Conservation (phyloP, 2,113 vertebrate genomes). For the Lepus europaeus region DNA sequence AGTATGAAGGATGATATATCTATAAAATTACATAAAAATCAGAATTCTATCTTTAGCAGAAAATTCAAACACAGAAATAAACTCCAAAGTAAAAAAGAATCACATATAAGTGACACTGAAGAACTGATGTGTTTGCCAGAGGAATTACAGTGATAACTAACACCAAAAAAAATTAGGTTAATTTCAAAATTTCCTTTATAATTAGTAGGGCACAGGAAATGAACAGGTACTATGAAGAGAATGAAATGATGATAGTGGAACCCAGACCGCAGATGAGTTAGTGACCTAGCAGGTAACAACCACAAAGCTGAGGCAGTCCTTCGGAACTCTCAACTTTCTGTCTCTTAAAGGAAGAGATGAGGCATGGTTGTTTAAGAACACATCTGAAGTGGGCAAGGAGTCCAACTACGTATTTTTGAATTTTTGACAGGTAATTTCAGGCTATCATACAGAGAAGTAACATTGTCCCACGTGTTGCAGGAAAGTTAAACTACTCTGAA, state of each 20-base stretch:
- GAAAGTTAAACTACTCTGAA: background rate
- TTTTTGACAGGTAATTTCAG: background rate
- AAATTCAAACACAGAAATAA: background rate
- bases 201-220: background rate
- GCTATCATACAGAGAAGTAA: background rate
- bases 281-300: background rate
- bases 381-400: background rate
- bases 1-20: background rate
- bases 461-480: background rate
- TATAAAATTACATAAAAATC: background rate
- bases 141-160: background rate
- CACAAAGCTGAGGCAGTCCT: background rate
- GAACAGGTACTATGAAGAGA: background rate
- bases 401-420: background rate
- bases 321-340: background rate
- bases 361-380: fast-evolving
- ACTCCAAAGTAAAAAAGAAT: background rate
- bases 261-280: background rate
- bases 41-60: background rate
- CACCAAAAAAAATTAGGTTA: background rate
- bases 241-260: fast-evolving
- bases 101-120: background rate
- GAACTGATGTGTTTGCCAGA: background rate
- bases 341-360: background rate
- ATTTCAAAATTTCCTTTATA: background rate